Evolutionary conservation across 1,140 invertebrate species (phyloP).

Genomic region (Holcopasites calliopsidis): DNA sequence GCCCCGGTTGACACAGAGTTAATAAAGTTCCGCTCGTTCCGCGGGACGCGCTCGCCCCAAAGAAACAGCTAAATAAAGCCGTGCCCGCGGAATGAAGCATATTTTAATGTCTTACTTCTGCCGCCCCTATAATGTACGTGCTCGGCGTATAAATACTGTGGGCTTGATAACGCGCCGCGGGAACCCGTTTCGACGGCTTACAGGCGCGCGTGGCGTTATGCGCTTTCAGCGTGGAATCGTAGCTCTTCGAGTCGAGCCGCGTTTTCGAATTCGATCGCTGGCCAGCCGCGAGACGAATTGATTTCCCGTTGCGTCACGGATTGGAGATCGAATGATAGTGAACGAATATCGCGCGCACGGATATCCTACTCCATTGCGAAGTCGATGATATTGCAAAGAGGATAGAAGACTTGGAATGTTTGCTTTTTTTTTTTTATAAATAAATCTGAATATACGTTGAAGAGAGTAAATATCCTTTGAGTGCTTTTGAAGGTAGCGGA

Average conservation of each 20-base stretch:
- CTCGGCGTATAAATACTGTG: slow-evolving; percentile 62
- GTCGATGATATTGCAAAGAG: no score
- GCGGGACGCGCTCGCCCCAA: slow-evolving; percentile 37
- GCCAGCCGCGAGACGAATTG: background rate
- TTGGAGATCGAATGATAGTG: no score
- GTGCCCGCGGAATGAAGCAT: slow-evolving; percentile 64
- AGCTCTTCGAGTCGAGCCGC: no score
- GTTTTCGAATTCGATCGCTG: background rate
- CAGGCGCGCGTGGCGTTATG: slow-evolving; percentile 37
- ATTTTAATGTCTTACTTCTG: slow-evolving; percentile 66
- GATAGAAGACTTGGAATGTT: no score
- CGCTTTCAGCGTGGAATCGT: background rate
- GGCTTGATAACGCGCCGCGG: slow-evolving; percentile 54
- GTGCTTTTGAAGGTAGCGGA: no score
- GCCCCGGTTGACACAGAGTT: slow-evolving; percentile 49
- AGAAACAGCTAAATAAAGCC: slow-evolving; percentile 63
- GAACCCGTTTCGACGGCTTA: slow-evolving; percentile 53
- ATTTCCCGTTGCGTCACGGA: background rate
- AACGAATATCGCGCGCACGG: background rate
- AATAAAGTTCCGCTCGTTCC: slow-evolving; percentile 62
- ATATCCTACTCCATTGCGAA: no score
- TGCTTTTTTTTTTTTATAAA: no score
- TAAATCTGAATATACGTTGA: no score
- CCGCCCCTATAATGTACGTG: slow-evolving; percentile 59
- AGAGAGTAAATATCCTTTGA: no score